Evolutionary conservation across 2,797 vertebrate species (phyloP).

Genomic region (Gila robusta): DNA sequence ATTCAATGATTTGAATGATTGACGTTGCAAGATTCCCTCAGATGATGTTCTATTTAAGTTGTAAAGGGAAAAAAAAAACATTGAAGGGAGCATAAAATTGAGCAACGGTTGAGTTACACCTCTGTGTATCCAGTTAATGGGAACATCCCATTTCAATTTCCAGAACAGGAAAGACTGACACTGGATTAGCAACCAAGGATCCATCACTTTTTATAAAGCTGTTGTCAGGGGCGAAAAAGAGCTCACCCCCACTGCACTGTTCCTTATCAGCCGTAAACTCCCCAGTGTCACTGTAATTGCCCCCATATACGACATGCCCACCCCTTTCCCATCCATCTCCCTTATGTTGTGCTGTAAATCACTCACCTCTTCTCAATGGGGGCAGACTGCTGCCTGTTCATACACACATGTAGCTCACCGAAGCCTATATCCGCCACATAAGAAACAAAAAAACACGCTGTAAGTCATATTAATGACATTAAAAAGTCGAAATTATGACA

Average conservation of each 20-base stretch:
- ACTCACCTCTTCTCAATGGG: conserved; percentile 46
- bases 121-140: conserved; percentile 37
- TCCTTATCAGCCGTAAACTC: conserved; percentile 59
- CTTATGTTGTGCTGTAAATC: conserved; percentile 53
- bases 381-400: conserved; percentile 38
- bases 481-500: not conserved
- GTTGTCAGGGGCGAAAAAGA: conserved; percentile 56
- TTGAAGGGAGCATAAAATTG: conserved; percentile 8
- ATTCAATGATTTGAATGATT: not conserved
- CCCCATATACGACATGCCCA: conserved; percentile 50
- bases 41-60: not conserved
- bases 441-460: not conserved
- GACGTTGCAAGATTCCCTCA: not conserved
- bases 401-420: conserved; percentile 7
- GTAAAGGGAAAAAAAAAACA: not conserved
- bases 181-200: conserved; percentile 51
- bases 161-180: conserved; percentile 43
- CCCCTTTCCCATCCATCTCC: conserved; percentile 48
- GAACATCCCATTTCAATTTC: conserved; percentile 54
- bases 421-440: not conserved
- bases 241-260: conserved; percentile 53
- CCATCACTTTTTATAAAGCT: conserved; percentile 62
- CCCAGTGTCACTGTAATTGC: conserved; percentile 62
- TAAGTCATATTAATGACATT: not conserved
- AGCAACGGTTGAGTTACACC: conserved; percentile 8